Percentiles rank a stretch among this genome's conserved stretches.
phyloP scores from a whole-genome alignment of 2,797 vertebrate species.

The Helostoma temminkii region DNA sequence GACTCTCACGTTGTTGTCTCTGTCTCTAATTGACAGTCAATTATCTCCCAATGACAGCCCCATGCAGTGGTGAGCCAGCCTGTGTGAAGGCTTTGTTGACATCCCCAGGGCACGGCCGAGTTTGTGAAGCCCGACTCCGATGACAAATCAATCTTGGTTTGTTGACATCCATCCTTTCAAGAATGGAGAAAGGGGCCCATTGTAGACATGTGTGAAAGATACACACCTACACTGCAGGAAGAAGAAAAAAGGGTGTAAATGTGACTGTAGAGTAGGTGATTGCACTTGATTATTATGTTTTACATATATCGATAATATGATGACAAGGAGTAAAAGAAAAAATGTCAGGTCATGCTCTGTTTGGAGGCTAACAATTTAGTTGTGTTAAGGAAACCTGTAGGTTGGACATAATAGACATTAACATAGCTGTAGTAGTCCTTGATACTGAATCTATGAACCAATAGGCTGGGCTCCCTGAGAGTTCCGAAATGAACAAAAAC shows the following conservation, averaged over 20 bases:
- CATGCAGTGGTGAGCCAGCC: conserved; percentile 51
- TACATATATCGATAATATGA: conserved; percentile 25
- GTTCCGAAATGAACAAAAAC: conserved; percentile 10
- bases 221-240: neutral
- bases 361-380: conserved; percentile 2
- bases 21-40: conserved; percentile 80
- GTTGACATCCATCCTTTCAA: conserved; percentile 27
- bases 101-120: conserved; percentile 43
- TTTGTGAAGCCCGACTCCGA: conserved; percentile 53
- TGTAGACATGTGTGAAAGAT: conserved; percentile 16
- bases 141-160: conserved; percentile 70
- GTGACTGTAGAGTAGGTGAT: conserved; percentile 39
- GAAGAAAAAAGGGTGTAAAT: conserved; percentile 7
- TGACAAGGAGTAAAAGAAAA: conserved; percentile 6
- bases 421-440: neutral
- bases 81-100: conserved; percentile 67
- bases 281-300: conserved; percentile 53
- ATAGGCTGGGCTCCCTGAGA: neutral
- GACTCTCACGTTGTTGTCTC: conserved; percentile 69
- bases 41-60: conserved; percentile 73
- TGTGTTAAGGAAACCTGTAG: conserved; percentile 1
- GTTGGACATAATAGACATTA: conserved; percentile 7
- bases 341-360: conserved; percentile 6
- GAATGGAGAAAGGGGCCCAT: conserved; percentile 1
- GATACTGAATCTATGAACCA: neutral